A percentile compares a stretch with the other conserved stretches of the same genome.
Conservation (phyloP, 2,113 vertebrate genomes). For the Garra rufa region DNA sequence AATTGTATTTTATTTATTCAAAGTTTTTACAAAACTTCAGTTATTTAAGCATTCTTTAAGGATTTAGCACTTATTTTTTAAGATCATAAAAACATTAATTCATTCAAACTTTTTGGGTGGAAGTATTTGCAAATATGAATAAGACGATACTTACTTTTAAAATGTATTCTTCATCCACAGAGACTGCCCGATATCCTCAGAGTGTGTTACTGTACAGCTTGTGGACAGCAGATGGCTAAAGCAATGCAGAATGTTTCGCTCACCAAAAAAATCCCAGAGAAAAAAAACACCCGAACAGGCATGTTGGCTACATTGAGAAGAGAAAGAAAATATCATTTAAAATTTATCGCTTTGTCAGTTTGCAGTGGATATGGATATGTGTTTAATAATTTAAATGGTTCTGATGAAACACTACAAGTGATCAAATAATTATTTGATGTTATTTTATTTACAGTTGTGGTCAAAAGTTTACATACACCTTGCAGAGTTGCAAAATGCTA, state of each 20-base stretch:
- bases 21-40: too few relatives aligned
- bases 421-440: background rate
- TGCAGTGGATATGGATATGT: background rate
- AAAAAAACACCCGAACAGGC: slow-evolving; percentile 36
- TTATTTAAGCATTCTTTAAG: too few relatives aligned
- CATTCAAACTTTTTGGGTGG: too few relatives aligned
- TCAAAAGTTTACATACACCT: too few relatives aligned
- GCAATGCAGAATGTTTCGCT: slow-evolving; percentile 45
- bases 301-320: background rate
- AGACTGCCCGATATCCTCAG: background rate
- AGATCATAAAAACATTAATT: background rate
- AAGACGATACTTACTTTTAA: background rate
- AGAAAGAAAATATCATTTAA: background rate
- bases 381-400: background rate
- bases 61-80: too few relatives aligned
- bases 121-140: background rate
- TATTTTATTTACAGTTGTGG: too few relatives aligned
- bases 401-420: background rate
- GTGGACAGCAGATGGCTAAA: slow-evolving; percentile 52
- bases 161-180: background rate
- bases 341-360: background rate
- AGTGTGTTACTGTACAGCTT: slow-evolving; percentile 44
- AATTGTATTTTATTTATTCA: too few relatives aligned
- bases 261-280: slow-evolving; percentile 15
- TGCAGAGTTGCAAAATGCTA: too few relatives aligned